phyloP scores from a whole-genome alignment of 2,888 invertebrate genomes.

The Elegia similella region DNA sequence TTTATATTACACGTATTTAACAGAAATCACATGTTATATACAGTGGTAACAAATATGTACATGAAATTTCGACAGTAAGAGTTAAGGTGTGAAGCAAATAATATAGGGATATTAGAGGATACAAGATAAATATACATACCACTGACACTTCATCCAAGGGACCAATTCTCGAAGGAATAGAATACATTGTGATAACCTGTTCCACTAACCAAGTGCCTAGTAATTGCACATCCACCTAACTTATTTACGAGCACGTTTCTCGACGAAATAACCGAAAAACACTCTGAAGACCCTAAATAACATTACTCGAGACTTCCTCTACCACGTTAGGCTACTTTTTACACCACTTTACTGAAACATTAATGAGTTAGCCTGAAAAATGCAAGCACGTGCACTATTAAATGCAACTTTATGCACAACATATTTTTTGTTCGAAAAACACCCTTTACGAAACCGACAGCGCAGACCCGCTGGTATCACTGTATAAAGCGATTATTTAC shows the following conservation, averaged over 20 bases:
- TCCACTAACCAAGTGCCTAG: conserved; percentile 55
- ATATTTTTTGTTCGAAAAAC: conserved; percentile 35
- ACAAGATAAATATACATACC: conserved; percentile 52
- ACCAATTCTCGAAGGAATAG: conserved; percentile 40
- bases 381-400: conserved; percentile 76
- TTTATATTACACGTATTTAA: no score
- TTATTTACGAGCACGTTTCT: conserved; percentile 51
- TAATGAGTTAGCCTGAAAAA: conserved; percentile 65
- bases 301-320: conserved; percentile 30
- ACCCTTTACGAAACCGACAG: conserved; percentile 26
- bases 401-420: conserved; percentile 62
- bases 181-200: conserved; percentile 47
- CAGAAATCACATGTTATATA: no score
- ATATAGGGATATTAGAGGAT: not conserved
- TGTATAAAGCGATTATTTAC: conserved; percentile 27
- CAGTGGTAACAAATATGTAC: no score
- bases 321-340: conserved; percentile 31
- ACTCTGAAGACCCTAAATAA: conserved; percentile 24
- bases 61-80: not conserved
- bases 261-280: conserved; percentile 30
- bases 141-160: conserved; percentile 66
- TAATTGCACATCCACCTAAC: conserved; percentile 46
- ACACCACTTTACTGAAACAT: conserved; percentile 47
- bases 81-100: not conserved
- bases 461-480: conserved; percentile 26